Percentiles rank a stretch among this genome's conserved stretches.
Evolutionary conservation across 2,888 invertebrate genomes (phyloP).

Genomic region (Hecatera dysodea): DNA sequence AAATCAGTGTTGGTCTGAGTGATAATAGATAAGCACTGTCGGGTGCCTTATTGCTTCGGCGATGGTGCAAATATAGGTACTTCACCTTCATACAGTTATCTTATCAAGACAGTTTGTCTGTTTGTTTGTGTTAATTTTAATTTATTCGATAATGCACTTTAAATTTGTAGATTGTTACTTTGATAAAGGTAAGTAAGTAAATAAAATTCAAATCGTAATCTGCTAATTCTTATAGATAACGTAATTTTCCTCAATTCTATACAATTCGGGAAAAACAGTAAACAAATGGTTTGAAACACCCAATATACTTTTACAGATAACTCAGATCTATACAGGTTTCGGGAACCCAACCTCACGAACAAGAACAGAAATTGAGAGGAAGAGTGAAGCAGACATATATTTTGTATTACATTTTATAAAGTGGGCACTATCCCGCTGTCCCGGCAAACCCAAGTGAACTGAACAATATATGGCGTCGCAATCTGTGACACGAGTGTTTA

Average conservation of each 20-base stretch:
- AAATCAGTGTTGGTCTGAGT: not conserved
- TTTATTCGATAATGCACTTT: slow-evolving; percentile 4
- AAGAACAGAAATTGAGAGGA: not conserved
- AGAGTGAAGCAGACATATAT: no score
- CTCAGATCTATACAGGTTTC: no score
- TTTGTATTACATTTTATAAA: not conserved
- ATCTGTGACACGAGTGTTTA: slow-evolving; percentile 25
- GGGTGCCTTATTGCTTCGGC: not conserved
- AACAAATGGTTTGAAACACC: not conserved
- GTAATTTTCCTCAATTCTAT: not conserved
- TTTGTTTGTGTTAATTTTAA: slow-evolving; percentile 24
- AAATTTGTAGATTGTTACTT: not conserved
- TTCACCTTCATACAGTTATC: slow-evolving; percentile 30
- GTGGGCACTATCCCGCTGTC: not conserved
- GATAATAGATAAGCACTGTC: slow-evolving; percentile 34
- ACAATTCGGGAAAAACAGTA: not conserved
- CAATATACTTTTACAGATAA: not conserved
- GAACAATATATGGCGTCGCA: not conserved
- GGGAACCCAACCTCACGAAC: not conserved
- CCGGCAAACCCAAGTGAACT: not conserved
- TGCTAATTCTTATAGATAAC: not conserved
- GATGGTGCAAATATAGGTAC: slow-evolving; percentile 1
- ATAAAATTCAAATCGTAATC: slow-evolving; percentile 2
- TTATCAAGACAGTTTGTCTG: slow-evolving; percentile 25
- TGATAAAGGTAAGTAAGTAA: slow-evolving; percentile 9